Evolutionary conservation across 2,797 vertebrate genomes (phyloP).

Genomic region (Ciconia nigra): DNA sequence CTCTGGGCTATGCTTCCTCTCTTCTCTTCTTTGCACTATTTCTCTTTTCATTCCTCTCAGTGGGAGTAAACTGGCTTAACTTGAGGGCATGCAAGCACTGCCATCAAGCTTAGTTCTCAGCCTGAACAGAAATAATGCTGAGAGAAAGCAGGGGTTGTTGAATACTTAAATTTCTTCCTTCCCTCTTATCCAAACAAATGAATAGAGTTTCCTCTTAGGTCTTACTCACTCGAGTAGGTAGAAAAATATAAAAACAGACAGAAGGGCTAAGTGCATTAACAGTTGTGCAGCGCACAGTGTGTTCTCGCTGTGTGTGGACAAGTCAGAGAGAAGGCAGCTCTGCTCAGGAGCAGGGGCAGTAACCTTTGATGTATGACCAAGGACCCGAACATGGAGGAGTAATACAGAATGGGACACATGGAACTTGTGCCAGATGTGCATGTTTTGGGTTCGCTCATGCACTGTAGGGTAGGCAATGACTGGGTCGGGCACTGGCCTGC

Average conservation of each 20-base stretch:
- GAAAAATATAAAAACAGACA: not conserved
- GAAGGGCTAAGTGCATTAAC: not conserved
- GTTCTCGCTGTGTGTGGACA: not conserved
- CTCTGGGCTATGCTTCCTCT: not conserved
- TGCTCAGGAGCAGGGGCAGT: not conserved
- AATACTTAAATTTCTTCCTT: not conserved
- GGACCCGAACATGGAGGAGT: rapidly evolving
- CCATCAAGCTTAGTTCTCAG: not conserved
- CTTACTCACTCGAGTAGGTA: not conserved
- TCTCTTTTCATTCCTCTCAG: not conserved
- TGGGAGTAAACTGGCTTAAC: not conserved
- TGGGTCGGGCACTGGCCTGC: not conserved
- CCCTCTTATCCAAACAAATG: not conserved
- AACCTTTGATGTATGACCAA: not conserved
- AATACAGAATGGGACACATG: not conserved
- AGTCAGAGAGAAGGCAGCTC: not conserved
- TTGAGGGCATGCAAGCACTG: not conserved
- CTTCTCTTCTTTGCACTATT: not conserved
- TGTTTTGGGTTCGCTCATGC: not conserved
- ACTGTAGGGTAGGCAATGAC: not conserved
- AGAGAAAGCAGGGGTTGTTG: not conserved
- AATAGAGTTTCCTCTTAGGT: not conserved
- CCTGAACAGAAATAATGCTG: not conserved
- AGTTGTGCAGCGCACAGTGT: not conserved
- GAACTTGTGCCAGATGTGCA: not conserved